phyloP scores from a whole-genome alignment of 1,140 invertebrate species.

The Riptortus pedestris region DNA sequence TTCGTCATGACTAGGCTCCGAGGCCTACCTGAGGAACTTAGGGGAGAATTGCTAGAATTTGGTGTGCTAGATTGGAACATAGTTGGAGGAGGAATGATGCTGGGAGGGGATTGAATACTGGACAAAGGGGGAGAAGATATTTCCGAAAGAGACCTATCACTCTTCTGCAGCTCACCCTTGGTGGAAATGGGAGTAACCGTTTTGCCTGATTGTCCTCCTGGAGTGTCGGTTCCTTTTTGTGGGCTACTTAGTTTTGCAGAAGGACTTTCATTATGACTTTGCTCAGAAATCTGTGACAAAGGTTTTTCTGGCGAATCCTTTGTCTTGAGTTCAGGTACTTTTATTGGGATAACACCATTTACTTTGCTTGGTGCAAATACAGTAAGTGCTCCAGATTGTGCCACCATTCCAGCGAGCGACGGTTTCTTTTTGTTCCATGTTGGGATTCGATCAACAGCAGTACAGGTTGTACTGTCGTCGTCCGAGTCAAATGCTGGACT shows the following conservation, averaged over 20 bases:
- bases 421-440: constrained; percentile 26
- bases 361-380: constrained; percentile 36
- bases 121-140: constrained; percentile 37
- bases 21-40: constrained; percentile 46
- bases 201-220: constrained; percentile 25
- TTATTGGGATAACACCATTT: constrained; percentile 33
- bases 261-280: neutral
- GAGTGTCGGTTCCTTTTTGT: constrained; percentile 45
- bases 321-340: constrained; percentile 28
- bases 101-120: constrained; percentile 33
- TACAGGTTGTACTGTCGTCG: constrained; percentile 58
- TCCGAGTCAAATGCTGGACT: constrained; percentile 93
- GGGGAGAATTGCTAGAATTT: constrained; percentile 44
- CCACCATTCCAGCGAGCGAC: constrained; percentile 48
- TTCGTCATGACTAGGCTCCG: constrained; percentile 44
- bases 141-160: constrained; percentile 31
- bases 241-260: constrained; percentile 34
- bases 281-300: neutral
- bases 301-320: constrained; percentile 41
- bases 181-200: constrained; percentile 39
- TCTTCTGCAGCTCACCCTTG: constrained; percentile 24
- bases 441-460: constrained; percentile 31
- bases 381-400: constrained; percentile 46
- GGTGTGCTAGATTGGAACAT: constrained; percentile 58
- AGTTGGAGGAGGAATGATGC: constrained; percentile 60